Conservation (phyloP, 2,113 vertebrate species). For the Xenopus borealis region DNA sequence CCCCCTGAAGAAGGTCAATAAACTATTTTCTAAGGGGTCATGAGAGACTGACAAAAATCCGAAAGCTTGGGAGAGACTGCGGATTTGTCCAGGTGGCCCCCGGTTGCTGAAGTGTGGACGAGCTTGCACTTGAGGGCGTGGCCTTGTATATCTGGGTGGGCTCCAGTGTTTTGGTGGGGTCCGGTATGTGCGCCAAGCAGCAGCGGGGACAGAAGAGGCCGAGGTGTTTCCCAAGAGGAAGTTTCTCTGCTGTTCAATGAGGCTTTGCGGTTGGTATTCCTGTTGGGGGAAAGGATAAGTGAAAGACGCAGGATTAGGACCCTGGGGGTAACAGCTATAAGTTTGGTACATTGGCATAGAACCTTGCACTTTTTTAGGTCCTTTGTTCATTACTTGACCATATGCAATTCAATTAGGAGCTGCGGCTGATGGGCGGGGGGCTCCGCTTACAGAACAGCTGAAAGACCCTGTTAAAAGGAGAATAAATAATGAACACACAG, state of each 20-base stretch:
- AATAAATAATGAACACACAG: neutral
- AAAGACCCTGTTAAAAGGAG: neutral
- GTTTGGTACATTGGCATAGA: neutral
- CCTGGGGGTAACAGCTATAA: accelerated
- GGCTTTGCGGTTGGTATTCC: constrained; percentile 37
- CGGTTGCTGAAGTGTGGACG: neutral
- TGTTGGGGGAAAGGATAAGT: constrained; percentile 30
- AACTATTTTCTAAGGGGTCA: constrained; percentile 12
- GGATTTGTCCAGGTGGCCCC: constrained; percentile 10
- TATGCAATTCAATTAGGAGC: accelerated
- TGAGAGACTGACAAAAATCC: constrained; percentile 47
- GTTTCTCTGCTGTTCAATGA: constrained; percentile 62
- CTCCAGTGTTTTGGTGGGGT: neutral
- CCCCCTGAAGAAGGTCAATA: constrained; percentile 57
- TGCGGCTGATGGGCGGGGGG: neutral
- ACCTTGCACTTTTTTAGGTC: neutral
- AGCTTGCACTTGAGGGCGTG: neutral
- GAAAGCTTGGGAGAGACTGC: constrained; percentile 34
- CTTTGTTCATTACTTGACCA: constrained; percentile 43
- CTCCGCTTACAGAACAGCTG: neutral
- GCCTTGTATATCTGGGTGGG: neutral
- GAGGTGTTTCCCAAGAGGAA: constrained; percentile 62
- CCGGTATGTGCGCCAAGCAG: neutral
- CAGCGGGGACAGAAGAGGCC: constrained; percentile 31
- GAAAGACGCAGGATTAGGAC: constrained; percentile 15